Evolutionary conservation across 2,113 vertebrate species (phyloP), one percentile per base, ranked within the genome.

Genomic region (Aythya baeri): DNA sequence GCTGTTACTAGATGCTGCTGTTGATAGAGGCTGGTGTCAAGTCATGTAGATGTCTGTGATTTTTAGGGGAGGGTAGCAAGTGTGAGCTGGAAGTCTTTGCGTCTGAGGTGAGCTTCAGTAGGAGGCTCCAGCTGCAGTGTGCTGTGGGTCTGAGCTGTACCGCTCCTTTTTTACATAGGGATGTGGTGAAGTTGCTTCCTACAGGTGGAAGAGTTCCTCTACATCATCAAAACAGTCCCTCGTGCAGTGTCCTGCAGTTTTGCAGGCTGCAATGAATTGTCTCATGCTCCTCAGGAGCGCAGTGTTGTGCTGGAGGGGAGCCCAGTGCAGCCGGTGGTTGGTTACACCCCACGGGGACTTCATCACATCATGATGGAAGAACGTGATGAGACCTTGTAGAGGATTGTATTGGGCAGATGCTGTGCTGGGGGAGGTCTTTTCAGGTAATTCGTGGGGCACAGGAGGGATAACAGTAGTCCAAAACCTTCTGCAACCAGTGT

Each of bases 281-380:
- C 70, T 34, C 31, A 17, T 5, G 52, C 6, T 49, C 43, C 67
- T 77, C 16, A 0, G 66, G 65, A 73, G 58, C 5, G 46, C 77
- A 8, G 41, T 29, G 63, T 41, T 13, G 38, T 43, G 34, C 7
- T 0, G 79, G 65, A 63, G 62, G n/a, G 44, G 55, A 85, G 29
- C 68, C 38, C 43, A 6, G 18, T 11, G 13, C 76, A 44, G 50
- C 44, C 72, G 27, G 7, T 17, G 46, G 2, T 17, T 66, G 6
- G 2, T 74, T 6, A 27, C 63, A 26, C 59, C 21, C 34, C 8
- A 1, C 6, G 46, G 72, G 55, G 57, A 5, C 49, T n/a, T 86
- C 66, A 50, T 67, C 44, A 5, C 1, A 0, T 32, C 26, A 0
- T 0, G 0, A 1, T 36, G n/a, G 65, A 65, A 86, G 61, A 49